Percentiles rank a stretch among this genome's conserved stretches.
phyloP scores from a whole-genome alignment of 2,113 vertebrate genomes.

The Zingel zingel region DNA sequence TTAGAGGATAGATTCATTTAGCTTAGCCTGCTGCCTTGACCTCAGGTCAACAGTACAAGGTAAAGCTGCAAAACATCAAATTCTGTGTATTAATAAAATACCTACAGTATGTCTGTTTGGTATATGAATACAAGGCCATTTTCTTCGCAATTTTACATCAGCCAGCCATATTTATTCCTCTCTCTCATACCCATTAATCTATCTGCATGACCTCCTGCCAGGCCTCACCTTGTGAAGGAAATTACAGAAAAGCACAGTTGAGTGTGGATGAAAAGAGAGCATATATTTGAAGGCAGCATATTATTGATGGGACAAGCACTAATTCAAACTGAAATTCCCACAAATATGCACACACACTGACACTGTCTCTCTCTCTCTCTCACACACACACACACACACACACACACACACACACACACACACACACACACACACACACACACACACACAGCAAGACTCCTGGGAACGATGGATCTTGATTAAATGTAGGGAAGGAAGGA shows the following conservation, averaged over 20 bases:
- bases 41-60: conserved; percentile 16
- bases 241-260: conserved; percentile 47
- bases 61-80: conserved; percentile 8
- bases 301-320: conserved; percentile 67
- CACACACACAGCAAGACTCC: conserved; percentile 27
- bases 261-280: conserved; percentile 62
- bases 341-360: conserved; percentile 33
- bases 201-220: conserved; percentile 44
- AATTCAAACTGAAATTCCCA: conserved; percentile 68
- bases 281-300: conserved; percentile 58
- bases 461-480: conserved; percentile 78
- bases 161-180: conserved; percentile 20
- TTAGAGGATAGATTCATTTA: background rate
- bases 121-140: conserved; percentile 23
- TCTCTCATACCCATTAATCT: conserved; percentile 37
- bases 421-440: conserved; percentile 15
- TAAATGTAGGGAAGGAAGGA: conserved; percentile 57
- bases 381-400: conserved; percentile 7
- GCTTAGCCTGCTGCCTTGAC: background rate
- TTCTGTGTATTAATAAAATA: conserved; percentile 31
- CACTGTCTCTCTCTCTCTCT: background rate
- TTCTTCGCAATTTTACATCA: conserved; percentile 33
- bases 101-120: background rate
- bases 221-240: conserved; percentile 56
- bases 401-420: conserved; percentile 16